Evolutionary conservation across 1,140 invertebrate species (phyloP).

Genomic region (Sitodiplosis mosellana): DNA sequence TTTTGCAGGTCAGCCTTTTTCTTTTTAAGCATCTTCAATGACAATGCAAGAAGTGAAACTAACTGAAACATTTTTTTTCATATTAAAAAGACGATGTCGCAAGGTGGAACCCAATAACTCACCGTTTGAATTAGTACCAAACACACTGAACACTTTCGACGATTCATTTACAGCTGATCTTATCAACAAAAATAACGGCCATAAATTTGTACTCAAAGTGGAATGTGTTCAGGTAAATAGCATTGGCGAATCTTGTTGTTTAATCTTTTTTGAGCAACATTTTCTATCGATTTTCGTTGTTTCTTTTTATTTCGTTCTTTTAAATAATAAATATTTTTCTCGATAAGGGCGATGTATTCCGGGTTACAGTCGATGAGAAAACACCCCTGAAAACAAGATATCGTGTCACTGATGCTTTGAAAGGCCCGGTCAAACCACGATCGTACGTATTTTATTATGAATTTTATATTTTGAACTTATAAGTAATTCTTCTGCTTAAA

Average conservation of each 20-base stretch:
- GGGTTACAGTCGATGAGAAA: slow-evolving; percentile 70
- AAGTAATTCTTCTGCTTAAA: neutral
- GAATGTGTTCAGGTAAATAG: slow-evolving; percentile 36
- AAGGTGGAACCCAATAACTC: slow-evolving; percentile 50
- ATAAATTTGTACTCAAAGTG: slow-evolving; percentile 41
- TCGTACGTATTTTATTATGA: slow-evolving; percentile 29
- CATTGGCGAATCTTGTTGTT: too few species aligned
- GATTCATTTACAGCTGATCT: slow-evolving; percentile 47
- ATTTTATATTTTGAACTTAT: too few species aligned
- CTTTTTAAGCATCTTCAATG: neutral
- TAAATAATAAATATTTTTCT: neutral
- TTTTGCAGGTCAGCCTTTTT: slow-evolving; percentile 68
- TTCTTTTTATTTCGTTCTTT: too few species aligned
- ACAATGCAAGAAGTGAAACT: too few species aligned
- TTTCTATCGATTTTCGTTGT: too few species aligned
- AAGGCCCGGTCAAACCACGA: slow-evolving; percentile 45
- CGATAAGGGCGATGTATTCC: slow-evolving; percentile 46
- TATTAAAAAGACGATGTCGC: slow-evolving; percentile 49
- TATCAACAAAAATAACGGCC: slow-evolving; percentile 47
- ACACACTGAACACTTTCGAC: slow-evolving; percentile 44
- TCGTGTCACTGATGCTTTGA: slow-evolving; percentile 55
- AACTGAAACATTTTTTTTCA: neutral
- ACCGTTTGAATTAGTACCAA: slow-evolving; percentile 52
- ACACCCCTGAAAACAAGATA: slow-evolving; percentile 62
- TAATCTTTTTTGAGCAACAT: too few species aligned